phyloP scores from a whole-genome alignment of 2,113 vertebrate genomes.

The Trochalopteron elliotii region DNA sequence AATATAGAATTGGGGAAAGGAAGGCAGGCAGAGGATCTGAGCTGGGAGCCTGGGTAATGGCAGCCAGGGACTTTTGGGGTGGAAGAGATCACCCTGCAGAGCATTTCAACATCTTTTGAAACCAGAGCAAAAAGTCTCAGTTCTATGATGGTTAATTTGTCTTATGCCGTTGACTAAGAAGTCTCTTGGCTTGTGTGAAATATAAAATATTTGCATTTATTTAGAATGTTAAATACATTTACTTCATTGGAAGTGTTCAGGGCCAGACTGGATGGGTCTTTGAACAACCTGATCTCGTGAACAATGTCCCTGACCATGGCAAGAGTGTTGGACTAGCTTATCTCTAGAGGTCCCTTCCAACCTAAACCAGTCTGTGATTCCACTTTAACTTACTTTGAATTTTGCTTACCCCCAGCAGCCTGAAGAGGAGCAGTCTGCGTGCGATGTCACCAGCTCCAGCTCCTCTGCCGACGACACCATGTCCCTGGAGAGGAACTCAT shows the following conservation, averaged over 20 bases:
- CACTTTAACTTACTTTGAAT: background rate
- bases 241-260: background rate
- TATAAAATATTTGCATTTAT: background rate
- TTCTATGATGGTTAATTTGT: background rate
- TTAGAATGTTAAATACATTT: background rate
- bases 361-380: background rate
- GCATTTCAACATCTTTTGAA: background rate
- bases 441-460: conserved; percentile 83
- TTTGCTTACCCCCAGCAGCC: conserved; percentile 25
- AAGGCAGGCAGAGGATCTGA: background rate
- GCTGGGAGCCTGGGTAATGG: background rate
- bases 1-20: background rate
- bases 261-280: background rate
- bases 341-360: background rate
- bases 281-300: background rate
- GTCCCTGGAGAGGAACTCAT: conserved; percentile 86
- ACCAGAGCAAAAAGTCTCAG: background rate
- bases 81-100: background rate
- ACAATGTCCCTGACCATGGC: fast-evolving
- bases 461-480: conserved; percentile 89
- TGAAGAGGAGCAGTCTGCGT: conserved; percentile 71
- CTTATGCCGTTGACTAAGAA: background rate
- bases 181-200: background rate
- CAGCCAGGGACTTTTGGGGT: background rate
- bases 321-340: background rate